Percentiles rank a stretch among this genome's conserved stretches.
Evolutionary conservation across 2,888 invertebrate genomes (phyloP).

Genomic region (Steinernema hermaphroditum): DNA sequence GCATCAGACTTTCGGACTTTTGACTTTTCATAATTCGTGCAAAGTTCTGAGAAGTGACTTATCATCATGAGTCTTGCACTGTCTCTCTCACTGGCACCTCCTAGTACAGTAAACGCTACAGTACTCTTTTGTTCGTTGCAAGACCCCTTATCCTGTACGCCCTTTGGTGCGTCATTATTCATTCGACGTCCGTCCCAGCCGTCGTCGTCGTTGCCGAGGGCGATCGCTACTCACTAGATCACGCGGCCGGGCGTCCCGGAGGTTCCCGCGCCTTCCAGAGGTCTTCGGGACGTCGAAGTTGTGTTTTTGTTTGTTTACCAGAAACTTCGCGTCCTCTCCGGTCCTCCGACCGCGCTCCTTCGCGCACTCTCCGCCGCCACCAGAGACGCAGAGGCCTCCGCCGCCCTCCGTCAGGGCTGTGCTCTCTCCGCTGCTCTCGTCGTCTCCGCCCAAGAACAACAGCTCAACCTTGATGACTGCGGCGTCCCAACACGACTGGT

Average conservation of each 20-base stretch:
- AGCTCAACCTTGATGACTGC: constrained; percentile 16
- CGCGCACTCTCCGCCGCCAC: background rate
- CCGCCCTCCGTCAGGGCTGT: background rate
- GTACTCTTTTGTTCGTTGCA: background rate
- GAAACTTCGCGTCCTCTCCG: background rate
- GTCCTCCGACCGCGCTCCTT: background rate
- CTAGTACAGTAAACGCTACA: too few relatives aligned
- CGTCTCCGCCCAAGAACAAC: constrained; percentile 4
- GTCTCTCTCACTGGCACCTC: too few relatives aligned
- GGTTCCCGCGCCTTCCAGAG: background rate
- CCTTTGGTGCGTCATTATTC: background rate
- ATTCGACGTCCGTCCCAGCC: background rate
- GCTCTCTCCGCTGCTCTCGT: background rate
- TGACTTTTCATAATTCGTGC: too few relatives aligned
- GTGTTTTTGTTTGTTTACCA: constrained; percentile 3
- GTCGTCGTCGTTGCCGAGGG: background rate
- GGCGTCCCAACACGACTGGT: constrained; percentile 8
- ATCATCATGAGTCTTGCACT: too few relatives aligned
- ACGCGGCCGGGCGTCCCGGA: background rate
- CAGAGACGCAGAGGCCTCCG: constrained; percentile 14
- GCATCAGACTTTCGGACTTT: too few relatives aligned
- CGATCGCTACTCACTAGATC: background rate
- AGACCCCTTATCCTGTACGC: background rate
- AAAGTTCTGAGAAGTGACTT: too few relatives aligned
- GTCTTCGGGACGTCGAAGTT: background rate